A percentile compares a stretch with the other conserved stretches of the same genome.
Evolutionary conservation across 2,888 invertebrate species (phyloP).

Genomic region (Atrina japonica): DNA sequence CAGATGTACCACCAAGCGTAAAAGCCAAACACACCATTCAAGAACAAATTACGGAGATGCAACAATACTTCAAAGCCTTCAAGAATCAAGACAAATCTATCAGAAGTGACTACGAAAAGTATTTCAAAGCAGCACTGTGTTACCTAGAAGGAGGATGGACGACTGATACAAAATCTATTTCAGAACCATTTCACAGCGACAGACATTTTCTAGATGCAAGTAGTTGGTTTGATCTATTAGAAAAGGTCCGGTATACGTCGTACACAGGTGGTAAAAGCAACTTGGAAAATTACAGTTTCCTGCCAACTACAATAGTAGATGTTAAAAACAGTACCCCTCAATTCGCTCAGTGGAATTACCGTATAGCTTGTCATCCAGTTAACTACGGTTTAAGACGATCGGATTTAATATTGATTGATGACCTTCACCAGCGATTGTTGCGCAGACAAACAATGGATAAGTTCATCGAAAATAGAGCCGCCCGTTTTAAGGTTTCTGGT

Average conservation of each 20-base stretch:
- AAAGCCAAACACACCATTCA: slow-evolving; percentile 53
- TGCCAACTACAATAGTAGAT: slow-evolving; percentile 65
- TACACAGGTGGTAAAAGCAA: slow-evolving; percentile 63
- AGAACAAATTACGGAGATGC: slow-evolving; percentile 63
- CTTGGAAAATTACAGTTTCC: slow-evolving; percentile 65
- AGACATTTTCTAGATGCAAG: slow-evolving; percentile 65
- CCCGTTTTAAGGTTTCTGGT: slow-evolving; percentile 35
- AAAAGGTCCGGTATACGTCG: slow-evolving; percentile 61
- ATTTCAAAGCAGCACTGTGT: slow-evolving; percentile 63
- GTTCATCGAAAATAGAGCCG: slow-evolving; percentile 40
- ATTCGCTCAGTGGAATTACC: slow-evolving; percentile 71
- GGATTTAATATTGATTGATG: slow-evolving; percentile 51
- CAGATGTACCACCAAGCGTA: slow-evolving; percentile 66
- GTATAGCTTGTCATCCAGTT: slow-evolving; percentile 62
- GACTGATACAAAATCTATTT: slow-evolving; percentile 50
- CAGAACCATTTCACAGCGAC: slow-evolving; percentile 67
- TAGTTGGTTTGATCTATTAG: slow-evolving; percentile 64
- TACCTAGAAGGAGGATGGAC: slow-evolving; percentile 67
- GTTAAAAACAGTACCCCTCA: slow-evolving; percentile 56
- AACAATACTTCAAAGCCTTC: slow-evolving; percentile 61
- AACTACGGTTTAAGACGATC: slow-evolving; percentile 48
- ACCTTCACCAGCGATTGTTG: slow-evolving; percentile 49
- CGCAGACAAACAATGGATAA: slow-evolving; percentile 32
- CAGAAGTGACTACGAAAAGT: slow-evolving; percentile 51
- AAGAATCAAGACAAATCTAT: slow-evolving; percentile 48